Base-by-base conservation (phyloP, 2,888 invertebrate species). In the Nymphalis urticae region DNA sequence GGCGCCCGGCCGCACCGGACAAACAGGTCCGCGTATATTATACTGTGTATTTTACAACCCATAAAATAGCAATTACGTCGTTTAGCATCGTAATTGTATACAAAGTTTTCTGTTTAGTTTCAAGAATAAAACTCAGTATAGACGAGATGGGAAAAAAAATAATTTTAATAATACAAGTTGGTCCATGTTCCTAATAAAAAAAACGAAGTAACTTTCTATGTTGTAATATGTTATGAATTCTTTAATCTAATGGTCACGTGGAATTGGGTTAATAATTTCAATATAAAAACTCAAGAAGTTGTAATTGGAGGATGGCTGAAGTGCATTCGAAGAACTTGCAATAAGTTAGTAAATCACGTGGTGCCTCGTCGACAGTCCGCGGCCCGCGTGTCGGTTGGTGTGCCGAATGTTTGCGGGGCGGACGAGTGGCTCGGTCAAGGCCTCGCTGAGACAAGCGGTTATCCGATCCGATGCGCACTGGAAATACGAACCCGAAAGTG, bases 371-470 rank as follows among this genome's bases (percentile, higher is more conserved):
- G 78, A 82, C 83, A 79, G 76, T 79, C 82, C 83, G 78, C 76
- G 79, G 77, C 78, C 77, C 79, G 81, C 83, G 79, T 76, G 79
- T 78, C 75, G 71, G 77, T 73, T 76, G 74, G 75, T 73, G 73
- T 71, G 73, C 72, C 75, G 77, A 83, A 84, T 80, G 78, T 80
- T 79, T 74, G 79, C 75, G 76, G 75, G 70, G 78, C 53, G 74
- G 64, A 64, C 70, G 66, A 59, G 73, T 73, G 71, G 81, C 77
- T 79, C 85, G 89, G 90, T 89, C 90, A 90, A 90, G 90, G 90
- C 77, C 87, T 85, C 79, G 86, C 85, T 82, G 84, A 82, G 81
- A 68, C 68, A 75, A 64, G 73, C 75, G 76, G 79, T 79, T 79
- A 78, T 78, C 77, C 74, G 80, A 78, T 78, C 77, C 74, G 80